These are phyloP conservation scores for Burhinus oedicnemus DNA, from an alignment of 2,113 vertebrate genomes.

Conservation along the genomic window DNA sequence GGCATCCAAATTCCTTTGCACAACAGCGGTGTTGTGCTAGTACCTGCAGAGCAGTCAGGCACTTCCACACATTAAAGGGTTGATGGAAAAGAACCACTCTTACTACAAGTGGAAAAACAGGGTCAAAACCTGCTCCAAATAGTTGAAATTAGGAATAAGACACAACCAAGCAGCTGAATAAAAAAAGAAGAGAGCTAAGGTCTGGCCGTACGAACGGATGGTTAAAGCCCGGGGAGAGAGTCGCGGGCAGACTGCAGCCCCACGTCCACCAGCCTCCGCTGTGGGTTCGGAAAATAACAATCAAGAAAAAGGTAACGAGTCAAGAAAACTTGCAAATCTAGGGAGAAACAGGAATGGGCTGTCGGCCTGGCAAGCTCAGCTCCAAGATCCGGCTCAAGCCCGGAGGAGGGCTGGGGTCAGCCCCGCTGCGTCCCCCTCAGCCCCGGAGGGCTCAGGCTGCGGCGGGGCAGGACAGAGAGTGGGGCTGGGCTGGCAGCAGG, in stretches of 20 bases:
- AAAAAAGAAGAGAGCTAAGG: neutral
- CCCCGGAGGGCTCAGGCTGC: neutral
- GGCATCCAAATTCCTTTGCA: neutral
- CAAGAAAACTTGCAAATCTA: neutral
- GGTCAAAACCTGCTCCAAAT: neutral
- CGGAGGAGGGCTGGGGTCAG: neutral
- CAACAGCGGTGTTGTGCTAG: neutral
- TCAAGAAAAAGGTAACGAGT: neutral
- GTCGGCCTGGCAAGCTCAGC: neutral
- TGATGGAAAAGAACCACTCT: neutral
- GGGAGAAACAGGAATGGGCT: neutral
- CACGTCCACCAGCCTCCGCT: rapidly evolving
- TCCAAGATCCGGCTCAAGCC: neutral
- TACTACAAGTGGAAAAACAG: neutral
- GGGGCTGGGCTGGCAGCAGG: neutral
- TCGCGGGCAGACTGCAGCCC: neutral
- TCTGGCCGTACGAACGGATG: neutral
- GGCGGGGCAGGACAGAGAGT: neutral
- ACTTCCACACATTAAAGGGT: neutral
- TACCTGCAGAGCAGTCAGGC: neutral
- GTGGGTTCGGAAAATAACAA: neutral
- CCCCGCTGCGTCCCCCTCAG: neutral
- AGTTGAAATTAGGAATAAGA: neutral
- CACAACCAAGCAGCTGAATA: neutral
- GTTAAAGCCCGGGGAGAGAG: neutral